Base-by-base conservation (phyloP, 92 coral and sea anemone species). In the Blastomussa wellsi region DNA sequence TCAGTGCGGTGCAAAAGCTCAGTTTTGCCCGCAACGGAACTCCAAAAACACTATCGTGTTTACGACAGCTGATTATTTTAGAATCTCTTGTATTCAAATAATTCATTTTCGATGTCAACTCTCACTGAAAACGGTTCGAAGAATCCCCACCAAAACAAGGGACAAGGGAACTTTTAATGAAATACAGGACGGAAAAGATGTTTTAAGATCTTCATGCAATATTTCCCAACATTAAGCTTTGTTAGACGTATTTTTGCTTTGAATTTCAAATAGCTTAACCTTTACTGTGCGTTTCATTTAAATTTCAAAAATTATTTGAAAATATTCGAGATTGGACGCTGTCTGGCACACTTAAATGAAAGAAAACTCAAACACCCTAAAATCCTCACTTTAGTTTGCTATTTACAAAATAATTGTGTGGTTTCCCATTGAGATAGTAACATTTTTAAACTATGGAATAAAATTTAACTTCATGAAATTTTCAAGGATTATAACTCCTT, bases 211-310 rank as follows among this genome's bases (percentile, higher is more conserved):
- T 70, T 33, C n/a, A 17, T 26, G 10, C 44, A 33, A 19, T 35
- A 0, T 55, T 15, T 20, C 4, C 16, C 9, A 35, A 14, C 24
- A n/a, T 62, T 62, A 62, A 62, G 19, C 22, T 14, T 35, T 69
- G 26, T 35, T n/a, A n/a, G n/a, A n/a, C n/a, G 8, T 36, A 36
- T 70, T 22, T 16, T 3, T 38, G 0, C 17, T 79, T 79, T 79
- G 15, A 8, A 77, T n/a, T 79, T 62, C 28, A 31, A 68, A 69
- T 70, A 49, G 76, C 64, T 47, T 80, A n/a, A 66, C 41, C 59
- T 42, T 47, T 42, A 20, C 64, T 32, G 42, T 32, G 65, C 11
- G 20, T 47, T 69, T 68, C 57, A 68, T 48, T 44, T 68, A 12
- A 70, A 10, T 81, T 69, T 69, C 48, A 68, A 81, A 57, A 57